Percentiles rank a stretch among this genome's conserved stretches.
Conservation (phyloP, 1,140 invertebrate genomes). For the Listronotus oregonensis region DNA sequence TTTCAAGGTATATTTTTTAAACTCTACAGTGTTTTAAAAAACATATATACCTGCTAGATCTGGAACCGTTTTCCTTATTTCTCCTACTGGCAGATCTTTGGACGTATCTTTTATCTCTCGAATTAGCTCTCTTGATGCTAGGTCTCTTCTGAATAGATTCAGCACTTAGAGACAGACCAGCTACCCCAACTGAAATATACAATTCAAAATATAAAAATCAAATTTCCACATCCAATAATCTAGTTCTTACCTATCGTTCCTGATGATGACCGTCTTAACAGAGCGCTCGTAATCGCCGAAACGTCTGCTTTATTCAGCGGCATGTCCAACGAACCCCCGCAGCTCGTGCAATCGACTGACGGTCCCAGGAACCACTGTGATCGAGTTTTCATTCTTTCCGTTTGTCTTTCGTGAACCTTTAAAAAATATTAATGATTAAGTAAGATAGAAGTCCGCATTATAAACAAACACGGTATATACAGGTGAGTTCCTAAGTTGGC, state of each 20-base stretch:
- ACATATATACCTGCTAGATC: constrained; percentile 52
- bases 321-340: constrained; percentile 59
- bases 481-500: background rate
- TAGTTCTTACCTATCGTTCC: constrained; percentile 53
- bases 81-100: constrained; percentile 70
- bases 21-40: too few relatives aligned
- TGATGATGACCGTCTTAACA: constrained; percentile 52
- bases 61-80: constrained; percentile 70
- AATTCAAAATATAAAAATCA: constrained; percentile 5
- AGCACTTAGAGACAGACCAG: constrained; percentile 69
- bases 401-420: constrained; percentile 92
- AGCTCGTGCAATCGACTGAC: constrained; percentile 63
- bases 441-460: background rate
- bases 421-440: constrained; percentile 24
- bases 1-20: too few relatives aligned
- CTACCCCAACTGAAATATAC: constrained; percentile 57
- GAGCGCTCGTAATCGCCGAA: constrained; percentile 52
- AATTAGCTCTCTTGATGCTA: constrained; percentile 66
- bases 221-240: background rate
- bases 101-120: constrained; percentile 69
- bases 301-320: constrained; percentile 61
- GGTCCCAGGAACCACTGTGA: constrained; percentile 93
- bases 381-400: constrained; percentile 87
- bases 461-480: background rate
- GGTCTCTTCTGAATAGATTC: constrained; percentile 70